These are phyloP conservation scores for Galagoides demidoff DNA, from an alignment of 2,797 vertebrate genomes.

Conservation along the genomic window DNA sequence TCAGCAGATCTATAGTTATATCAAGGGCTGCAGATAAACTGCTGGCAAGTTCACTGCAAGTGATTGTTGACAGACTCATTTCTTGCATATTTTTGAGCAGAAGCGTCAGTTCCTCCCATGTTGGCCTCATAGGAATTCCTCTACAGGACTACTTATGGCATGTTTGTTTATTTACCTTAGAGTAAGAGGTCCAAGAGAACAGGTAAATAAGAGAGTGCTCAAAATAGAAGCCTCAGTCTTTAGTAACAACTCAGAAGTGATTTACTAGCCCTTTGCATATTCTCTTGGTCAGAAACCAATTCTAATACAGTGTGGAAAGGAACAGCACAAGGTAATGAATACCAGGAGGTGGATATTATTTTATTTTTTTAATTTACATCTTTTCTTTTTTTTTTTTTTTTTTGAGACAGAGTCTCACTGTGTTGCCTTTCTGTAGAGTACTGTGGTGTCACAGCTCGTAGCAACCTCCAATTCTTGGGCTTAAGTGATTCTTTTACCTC, in stretches of 20 bases:
- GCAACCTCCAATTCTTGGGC: too few species aligned
- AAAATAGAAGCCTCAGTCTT: not conserved
- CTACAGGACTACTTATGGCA: not conserved
- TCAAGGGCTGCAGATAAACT: not conserved
- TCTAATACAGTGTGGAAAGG: not conserved
- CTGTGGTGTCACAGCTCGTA: too few species aligned
- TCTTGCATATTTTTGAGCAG: not conserved
- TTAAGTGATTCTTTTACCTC: too few species aligned
- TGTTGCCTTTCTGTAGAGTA: too few species aligned
- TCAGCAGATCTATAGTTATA: not conserved
- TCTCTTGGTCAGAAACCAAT: not conserved
- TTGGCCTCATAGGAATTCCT: not conserved
- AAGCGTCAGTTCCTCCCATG: not conserved
- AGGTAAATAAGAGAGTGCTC: not conserved
- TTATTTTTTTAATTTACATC: too few species aligned
- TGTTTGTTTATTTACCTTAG: not conserved
- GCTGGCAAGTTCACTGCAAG: not conserved
- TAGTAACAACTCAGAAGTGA: not conserved
- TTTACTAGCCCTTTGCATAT: not conserved
- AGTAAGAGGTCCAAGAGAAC: not conserved
- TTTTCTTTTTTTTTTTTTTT: too few species aligned
- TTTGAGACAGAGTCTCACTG: too few species aligned
- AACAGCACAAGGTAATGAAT: not conserved
- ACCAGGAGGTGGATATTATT: not conserved
- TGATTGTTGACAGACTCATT: not conserved